These are phyloP conservation scores for Heliconius eleuchia DNA, from an alignment of 1,140 invertebrate species.

Conservation along the genomic window DNA sequence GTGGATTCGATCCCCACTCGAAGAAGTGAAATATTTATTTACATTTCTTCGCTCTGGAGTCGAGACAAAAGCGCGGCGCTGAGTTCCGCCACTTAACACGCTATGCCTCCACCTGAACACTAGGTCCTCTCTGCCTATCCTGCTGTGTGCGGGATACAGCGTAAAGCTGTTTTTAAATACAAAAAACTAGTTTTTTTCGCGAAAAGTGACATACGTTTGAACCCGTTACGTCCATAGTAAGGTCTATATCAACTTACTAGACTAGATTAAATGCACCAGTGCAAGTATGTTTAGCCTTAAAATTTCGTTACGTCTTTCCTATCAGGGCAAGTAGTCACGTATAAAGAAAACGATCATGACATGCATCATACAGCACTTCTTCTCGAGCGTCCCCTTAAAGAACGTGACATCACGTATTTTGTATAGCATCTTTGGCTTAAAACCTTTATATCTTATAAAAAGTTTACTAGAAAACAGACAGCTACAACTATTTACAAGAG, in stretches of 20 bases:
- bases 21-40: too few species aligned
- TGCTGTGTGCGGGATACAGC: too few species aligned
- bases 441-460: conserved; percentile 8
- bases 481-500: not conserved
- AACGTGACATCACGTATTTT: conserved; percentile 11
- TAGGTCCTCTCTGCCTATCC: too few species aligned
- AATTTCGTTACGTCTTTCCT: conserved; percentile 6
- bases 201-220: too few species aligned
- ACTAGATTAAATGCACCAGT: not conserved
- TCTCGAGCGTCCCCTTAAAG: conserved; percentile 5
- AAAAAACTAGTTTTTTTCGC: too few species aligned
- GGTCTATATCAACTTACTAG: not conserved
- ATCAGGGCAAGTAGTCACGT: conserved; percentile 1
- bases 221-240: not conserved
- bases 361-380: conserved; percentile 11
- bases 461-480: not conserved
- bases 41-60: too few species aligned
- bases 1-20: too few species aligned
- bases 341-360: conserved; percentile 6
- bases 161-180: too few species aligned
- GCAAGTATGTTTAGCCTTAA: conserved; percentile 5
- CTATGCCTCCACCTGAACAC: too few species aligned
- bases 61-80: too few species aligned
- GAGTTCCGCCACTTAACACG: too few species aligned
- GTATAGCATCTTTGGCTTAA: conserved; percentile 10